Evolutionary conservation across 2,888 invertebrate genomes (phyloP).

Genomic region (Drosophila borborema): DNA sequence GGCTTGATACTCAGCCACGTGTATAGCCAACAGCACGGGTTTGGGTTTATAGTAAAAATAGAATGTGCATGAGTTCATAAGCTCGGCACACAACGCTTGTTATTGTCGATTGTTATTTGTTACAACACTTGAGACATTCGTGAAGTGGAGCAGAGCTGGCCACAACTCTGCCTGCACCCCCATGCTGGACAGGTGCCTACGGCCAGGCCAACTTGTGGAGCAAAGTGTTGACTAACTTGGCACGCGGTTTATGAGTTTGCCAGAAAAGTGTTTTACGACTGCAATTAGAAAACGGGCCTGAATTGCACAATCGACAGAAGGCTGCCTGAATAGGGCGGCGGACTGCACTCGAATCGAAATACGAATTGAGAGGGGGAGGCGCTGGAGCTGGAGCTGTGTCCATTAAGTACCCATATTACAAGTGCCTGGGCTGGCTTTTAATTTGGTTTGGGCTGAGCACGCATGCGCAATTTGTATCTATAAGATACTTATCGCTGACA

Average conservation of each 20-base stretch:
- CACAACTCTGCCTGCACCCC: slow-evolving; percentile 10
- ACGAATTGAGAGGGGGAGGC: slow-evolving; percentile 1
- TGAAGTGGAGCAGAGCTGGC: slow-evolving; percentile 60
- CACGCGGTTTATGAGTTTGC: slow-evolving; percentile 74
- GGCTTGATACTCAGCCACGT: slow-evolving; percentile 62
- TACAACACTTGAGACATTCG: slow-evolving; percentile 68
- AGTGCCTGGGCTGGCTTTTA: slow-evolving; percentile 17
- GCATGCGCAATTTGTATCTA: slow-evolving; percentile 84
- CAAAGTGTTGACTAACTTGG: slow-evolving; percentile 65
- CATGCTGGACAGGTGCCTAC: background rate
- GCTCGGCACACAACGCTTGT: background rate
- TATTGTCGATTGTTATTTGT: slow-evolving; percentile 49
- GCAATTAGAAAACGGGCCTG: slow-evolving; percentile 74
- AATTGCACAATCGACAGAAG: slow-evolving; percentile 77
- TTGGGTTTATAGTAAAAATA: slow-evolving; percentile 11
- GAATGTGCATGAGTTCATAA: slow-evolving; percentile 11
- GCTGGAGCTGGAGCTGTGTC: slow-evolving; percentile 10
- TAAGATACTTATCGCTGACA: slow-evolving; percentile 78
- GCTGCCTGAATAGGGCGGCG: slow-evolving; percentile 14
- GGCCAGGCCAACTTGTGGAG: slow-evolving; percentile 27
- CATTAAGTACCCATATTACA: slow-evolving; percentile 9
- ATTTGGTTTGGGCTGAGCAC: slow-evolving; percentile 67
- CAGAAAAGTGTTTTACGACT: slow-evolving; percentile 74
- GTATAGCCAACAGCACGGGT: slow-evolving; percentile 20
- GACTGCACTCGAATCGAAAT: slow-evolving; percentile 41